These are phyloP conservation scores for Tricholauxania praeusta DNA, from an alignment of 2,888 invertebrate species.

Conservation along the genomic window DNA sequence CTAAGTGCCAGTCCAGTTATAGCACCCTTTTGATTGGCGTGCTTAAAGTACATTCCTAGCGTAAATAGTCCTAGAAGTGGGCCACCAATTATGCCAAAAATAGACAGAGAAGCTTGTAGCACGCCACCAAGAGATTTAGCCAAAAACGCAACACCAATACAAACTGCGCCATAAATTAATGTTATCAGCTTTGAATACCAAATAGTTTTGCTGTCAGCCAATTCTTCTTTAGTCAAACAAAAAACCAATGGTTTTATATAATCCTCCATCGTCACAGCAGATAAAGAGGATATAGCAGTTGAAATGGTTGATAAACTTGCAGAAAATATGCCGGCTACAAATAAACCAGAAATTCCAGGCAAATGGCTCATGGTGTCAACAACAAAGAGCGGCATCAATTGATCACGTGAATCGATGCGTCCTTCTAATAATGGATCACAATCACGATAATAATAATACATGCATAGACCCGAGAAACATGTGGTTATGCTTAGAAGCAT, in stretches of 20 bases:
- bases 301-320: slow-evolving; percentile 93
- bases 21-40: slow-evolving; percentile 80
- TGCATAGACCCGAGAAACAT: slow-evolving; percentile 82
- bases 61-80: slow-evolving; percentile 89
- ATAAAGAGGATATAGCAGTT: slow-evolving; percentile 89
- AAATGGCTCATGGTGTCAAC: slow-evolving; percentile 78
- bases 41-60: slow-evolving; percentile 84
- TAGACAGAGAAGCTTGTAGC: slow-evolving; percentile 87
- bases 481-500: slow-evolving; percentile 80
- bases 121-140: slow-evolving; percentile 87
- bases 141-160: slow-evolving; percentile 84
- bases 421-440: slow-evolving; percentile 82
- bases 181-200: slow-evolving; percentile 78
- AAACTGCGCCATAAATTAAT: slow-evolving; percentile 78
- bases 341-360: slow-evolving; percentile 88
- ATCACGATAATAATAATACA: slow-evolving; percentile 83
- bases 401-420: slow-evolving; percentile 77
- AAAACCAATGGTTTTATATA: slow-evolving; percentile 75
- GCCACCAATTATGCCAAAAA: slow-evolving; percentile 90
- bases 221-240: slow-evolving; percentile 59
- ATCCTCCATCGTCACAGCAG: slow-evolving; percentile 91
- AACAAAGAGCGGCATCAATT: slow-evolving; percentile 84
- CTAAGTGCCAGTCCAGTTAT: slow-evolving; percentile 75
- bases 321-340: slow-evolving; percentile 92
- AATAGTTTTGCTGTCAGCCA: slow-evolving; percentile 67